Percentiles rank a stretch among this genome's conserved stretches.
These are phyloP conservation scores for Stomatorhinus walkeri DNA, from an alignment of 2,797 vertebrate species.

Conservation along the genomic window DNA sequence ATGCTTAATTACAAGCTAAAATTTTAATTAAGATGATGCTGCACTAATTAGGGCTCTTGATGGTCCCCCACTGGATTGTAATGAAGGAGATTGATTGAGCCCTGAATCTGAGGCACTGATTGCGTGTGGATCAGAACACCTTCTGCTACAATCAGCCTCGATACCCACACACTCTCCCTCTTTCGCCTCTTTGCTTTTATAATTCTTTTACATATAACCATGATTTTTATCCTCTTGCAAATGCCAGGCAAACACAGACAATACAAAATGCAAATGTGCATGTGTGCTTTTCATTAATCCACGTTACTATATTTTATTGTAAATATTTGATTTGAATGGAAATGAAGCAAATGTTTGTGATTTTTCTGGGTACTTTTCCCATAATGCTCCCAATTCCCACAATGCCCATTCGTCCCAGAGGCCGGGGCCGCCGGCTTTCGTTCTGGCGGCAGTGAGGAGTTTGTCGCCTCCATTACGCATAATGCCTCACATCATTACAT, in stretches of 20 bases:
- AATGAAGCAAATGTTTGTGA: not conserved
- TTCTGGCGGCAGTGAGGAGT: not conserved
- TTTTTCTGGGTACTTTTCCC: slow-evolving; percentile 12
- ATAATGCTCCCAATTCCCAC: not conserved
- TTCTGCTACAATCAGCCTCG: slow-evolving; percentile 64
- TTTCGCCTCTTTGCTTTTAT: not conserved
- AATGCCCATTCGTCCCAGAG: not conserved
- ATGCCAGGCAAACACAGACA: not conserved
- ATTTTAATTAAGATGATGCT: slow-evolving; percentile 89
- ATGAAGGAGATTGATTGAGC: slow-evolving; percentile 81
- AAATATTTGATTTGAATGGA: not conserved
- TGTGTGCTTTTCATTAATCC: not conserved
- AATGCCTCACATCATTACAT: not conserved
- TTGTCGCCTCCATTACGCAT: not conserved
- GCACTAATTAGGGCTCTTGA: slow-evolving; percentile 81
- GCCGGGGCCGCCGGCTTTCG: not conserved
- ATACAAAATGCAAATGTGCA: not conserved
- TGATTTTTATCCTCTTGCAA: not conserved
- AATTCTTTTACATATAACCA: not conserved
- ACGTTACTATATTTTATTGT: not conserved
- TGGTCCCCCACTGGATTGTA: slow-evolving; percentile 68
- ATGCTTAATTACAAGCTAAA: slow-evolving; percentile 80
- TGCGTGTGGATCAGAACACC: slow-evolving; percentile 58
- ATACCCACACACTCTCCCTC: not conserved
- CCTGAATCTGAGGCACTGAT: slow-evolving; percentile 67